These are phyloP conservation scores for Anas flavirostris DNA, from an alignment of 2,797 vertebrate species.

Conservation along the genomic window DNA sequence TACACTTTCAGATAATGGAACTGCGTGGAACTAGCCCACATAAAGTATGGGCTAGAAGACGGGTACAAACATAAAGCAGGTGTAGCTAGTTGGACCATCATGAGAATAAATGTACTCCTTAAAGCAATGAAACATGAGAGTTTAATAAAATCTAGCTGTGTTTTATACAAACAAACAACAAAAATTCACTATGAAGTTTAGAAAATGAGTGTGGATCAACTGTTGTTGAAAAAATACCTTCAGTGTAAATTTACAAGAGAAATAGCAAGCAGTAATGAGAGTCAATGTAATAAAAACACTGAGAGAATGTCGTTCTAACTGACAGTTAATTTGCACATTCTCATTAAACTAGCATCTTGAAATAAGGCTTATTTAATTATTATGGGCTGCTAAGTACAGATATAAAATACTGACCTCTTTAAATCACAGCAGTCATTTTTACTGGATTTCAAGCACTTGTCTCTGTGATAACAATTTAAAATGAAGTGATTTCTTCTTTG, in stretches of 20 bases:
- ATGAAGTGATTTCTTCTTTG: background rate
- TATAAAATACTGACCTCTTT: slow-evolving; percentile 53
- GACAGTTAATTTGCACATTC: slow-evolving; percentile 32
- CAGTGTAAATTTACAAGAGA: background rate
- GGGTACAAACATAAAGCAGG: background rate
- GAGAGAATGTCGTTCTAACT: slow-evolving; percentile 17
- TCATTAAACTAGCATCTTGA: slow-evolving; percentile 55
- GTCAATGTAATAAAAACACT: background rate
- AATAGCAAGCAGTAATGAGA: slow-evolving; percentile 5
- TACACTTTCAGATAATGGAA: background rate
- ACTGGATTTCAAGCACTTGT: background rate
- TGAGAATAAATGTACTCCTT: background rate
- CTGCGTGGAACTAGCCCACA: background rate
- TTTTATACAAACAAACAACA: background rate
- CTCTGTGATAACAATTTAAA: slow-evolving; percentile 10
- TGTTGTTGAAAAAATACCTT: background rate
- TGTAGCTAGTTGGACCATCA: background rate
- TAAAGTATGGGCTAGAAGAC: too few species aligned
- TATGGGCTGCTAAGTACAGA: slow-evolving; percentile 13
- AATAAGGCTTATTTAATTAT: slow-evolving; percentile 45
- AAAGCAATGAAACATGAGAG: background rate
- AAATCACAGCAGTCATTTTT: background rate
- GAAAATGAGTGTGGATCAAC: background rate
- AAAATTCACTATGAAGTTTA: background rate
- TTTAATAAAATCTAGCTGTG: background rate